Evolutionary conservation across 2,888 invertebrate species (phyloP).

Genomic region (Zygothrica quintamaculata): DNA sequence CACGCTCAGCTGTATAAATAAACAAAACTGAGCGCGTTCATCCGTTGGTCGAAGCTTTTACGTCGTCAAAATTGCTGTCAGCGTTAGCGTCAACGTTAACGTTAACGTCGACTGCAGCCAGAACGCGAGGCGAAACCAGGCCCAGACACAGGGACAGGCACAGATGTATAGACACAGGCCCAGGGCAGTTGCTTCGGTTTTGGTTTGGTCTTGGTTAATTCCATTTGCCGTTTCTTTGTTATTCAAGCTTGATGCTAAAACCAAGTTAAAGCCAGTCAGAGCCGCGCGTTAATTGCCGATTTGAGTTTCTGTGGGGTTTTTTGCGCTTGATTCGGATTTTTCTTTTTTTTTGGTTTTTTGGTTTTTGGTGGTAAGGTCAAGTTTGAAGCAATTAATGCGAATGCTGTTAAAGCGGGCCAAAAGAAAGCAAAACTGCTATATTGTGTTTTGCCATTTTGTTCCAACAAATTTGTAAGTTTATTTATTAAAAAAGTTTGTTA

Average conservation of each 20-base stretch:
- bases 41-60: slow-evolving; percentile 50
- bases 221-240: slow-evolving; percentile 53
- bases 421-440: slow-evolving; percentile 68
- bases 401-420: slow-evolving; percentile 45
- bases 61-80: slow-evolving; percentile 27
- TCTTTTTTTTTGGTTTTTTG: too few species aligned
- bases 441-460: slow-evolving; percentile 35
- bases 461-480: slow-evolving; percentile 21
- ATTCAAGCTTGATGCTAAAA: slow-evolving; percentile 27
- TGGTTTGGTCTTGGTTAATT: slow-evolving; percentile 55
- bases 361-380: slow-evolving; percentile 77
- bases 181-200: slow-evolving; percentile 5
- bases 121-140: slow-evolving; percentile 47
- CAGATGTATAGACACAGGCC: slow-evolving; percentile 12
- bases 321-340: slow-evolving; percentile 36
- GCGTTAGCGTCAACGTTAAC: slow-evolving; percentile 28
- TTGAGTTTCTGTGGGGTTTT: slow-evolving; percentile 47
- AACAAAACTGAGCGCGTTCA: slow-evolving; percentile 69
- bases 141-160: slow-evolving; percentile 10
- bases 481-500: slow-evolving; percentile 65
- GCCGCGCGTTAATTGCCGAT: slow-evolving; percentile 63
- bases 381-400: slow-evolving; percentile 69
- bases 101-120: slow-evolving; percentile 38
- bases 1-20: slow-evolving; percentile 79
- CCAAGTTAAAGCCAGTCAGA: slow-evolving; percentile 33